Base-by-base conservation (phyloP, 2,888 invertebrate species). In the Drosophila antonietae region DNA sequence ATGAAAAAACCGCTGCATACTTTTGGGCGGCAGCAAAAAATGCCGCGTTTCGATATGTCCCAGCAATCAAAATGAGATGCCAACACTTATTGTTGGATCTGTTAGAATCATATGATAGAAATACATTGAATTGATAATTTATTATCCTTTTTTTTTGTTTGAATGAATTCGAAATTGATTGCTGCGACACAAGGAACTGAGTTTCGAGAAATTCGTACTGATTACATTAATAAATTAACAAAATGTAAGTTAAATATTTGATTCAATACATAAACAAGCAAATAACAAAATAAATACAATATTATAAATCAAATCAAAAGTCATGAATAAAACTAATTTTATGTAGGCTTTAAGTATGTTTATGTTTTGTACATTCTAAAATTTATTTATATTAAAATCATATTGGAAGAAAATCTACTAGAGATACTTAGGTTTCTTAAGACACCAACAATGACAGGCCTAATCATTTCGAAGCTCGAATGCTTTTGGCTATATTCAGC, bases 121-220 rank as follows among this genome's bases (percentile, higher is more conserved):
- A n/a, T 28, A 20, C 18, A 28, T 37, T 52, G 8, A 35, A 53
- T 15, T 15, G 15, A 37, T 37, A 4, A 28, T 46, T 58, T 18
- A 28, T 9, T 14, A 47, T 41, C 6, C 6, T 8, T 33, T 68
- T 33, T 14, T 15, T 44, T 14, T 43, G 0, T 2, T 44, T 20
- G 1, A 10, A 39, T n/a, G 39, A 7, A 37, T 12, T 44, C 37
- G 18, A 51, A 31, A 31, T 23, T 23, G 55, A 43, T 62, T 69
- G 62, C 67, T 77, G 68, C 62, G 56, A 58, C 57, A 53, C 23
- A 2, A 35, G 47, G 53, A 51, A 55, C 61, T 44, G 58, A 65
- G 60, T 70, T 84, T 63, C 59, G 55, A 73, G 71, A 64, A 79
- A 84, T 62, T 89, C 67, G 84, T 84, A 87, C 87, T 87, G 87